These are phyloP conservation scores for Chionomys nivalis DNA, from an alignment of 2,113 vertebrate species.

Conservation along the genomic window DNA sequence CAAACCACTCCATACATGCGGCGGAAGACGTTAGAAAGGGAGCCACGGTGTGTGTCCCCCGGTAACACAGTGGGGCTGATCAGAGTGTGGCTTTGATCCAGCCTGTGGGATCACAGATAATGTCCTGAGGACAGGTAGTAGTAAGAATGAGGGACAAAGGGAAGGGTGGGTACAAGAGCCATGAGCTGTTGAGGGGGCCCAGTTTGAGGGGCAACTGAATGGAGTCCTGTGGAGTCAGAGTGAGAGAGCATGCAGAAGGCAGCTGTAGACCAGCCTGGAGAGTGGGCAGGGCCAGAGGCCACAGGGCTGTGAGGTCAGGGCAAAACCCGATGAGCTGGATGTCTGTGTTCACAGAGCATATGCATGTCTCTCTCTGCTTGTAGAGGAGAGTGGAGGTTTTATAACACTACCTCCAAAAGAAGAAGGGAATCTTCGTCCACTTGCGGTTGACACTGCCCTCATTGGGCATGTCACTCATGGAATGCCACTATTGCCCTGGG, in stretches of 20 bases:
- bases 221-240: neutral
- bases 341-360: rapidly evolving
- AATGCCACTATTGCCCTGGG: neutral
- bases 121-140: neutral
- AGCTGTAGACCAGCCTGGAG: neutral
- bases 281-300: neutral
- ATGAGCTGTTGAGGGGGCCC: neutral
- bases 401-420: neutral
- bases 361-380: neutral
- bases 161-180: neutral
- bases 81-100: neutral
- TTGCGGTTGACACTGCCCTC: neutral
- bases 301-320: neutral
- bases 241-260: neutral
- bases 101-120: neutral
- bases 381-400: neutral
- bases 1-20: neutral
- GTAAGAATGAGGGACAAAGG: neutral
- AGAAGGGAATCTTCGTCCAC: neutral
- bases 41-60: neutral
- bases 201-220: neutral
- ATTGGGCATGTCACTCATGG: neutral
- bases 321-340: neutral
- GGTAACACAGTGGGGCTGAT: neutral
- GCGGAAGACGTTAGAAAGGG: neutral